Conservation (phyloP, 2,113 vertebrate genomes). For the Anseranas semipalmata region DNA sequence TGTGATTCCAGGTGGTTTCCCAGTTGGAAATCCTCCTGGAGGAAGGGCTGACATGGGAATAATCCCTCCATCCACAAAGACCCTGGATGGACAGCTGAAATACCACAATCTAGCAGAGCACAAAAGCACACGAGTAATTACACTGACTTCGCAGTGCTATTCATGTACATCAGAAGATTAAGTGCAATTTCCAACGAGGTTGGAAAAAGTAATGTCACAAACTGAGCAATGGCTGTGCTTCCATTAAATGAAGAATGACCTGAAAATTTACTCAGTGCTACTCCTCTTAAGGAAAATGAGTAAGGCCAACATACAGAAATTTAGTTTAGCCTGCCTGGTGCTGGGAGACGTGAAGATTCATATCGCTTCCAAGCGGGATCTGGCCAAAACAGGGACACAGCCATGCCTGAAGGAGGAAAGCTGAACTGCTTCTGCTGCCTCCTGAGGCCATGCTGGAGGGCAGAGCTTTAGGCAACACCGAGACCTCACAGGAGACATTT, state of each 20-base stretch:
- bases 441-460: background rate
- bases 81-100: background rate
- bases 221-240: background rate
- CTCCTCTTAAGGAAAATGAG: background rate
- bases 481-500: background rate
- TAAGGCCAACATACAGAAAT: conserved; percentile 8
- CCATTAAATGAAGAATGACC: background rate
- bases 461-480: background rate
- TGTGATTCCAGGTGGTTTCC: background rate
- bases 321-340: background rate
- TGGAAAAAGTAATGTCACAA: background rate
- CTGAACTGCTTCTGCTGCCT: background rate
- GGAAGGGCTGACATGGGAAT: background rate
- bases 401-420: background rate
- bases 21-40: background rate
- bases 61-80: background rate
- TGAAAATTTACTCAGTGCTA: background rate
- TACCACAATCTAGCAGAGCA: background rate
- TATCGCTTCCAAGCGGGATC: background rate
- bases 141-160: background rate
- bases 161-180: background rate
- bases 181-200: accelerated
- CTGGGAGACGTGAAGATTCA: background rate
- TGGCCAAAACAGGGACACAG: background rate
- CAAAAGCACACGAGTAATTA: accelerated